phyloP scores from a whole-genome alignment of 2,888 invertebrate species.

The Sarcophaga subvicina region DNA sequence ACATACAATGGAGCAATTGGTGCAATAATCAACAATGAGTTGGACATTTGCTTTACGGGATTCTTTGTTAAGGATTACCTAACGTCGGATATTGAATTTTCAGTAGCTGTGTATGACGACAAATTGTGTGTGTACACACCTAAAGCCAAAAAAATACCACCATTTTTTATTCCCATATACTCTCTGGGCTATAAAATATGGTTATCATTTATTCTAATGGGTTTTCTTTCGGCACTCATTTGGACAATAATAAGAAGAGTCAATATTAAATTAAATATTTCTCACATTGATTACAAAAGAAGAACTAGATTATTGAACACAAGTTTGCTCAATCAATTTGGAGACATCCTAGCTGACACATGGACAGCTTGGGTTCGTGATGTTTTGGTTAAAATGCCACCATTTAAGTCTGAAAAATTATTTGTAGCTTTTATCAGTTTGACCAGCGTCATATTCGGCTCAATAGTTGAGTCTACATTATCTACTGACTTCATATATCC shows the following conservation, averaged over 20 bases:
- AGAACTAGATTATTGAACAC: neutral
- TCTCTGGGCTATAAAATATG: conserved; percentile 79
- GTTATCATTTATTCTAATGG: conserved; percentile 77
- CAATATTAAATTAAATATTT: conserved; percentile 70
- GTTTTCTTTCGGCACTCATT: conserved; percentile 74
- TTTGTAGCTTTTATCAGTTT: conserved; percentile 79
- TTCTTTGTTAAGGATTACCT: conserved; percentile 82
- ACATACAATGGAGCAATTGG: conserved; percentile 81
- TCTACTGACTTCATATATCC: conserved; percentile 81
- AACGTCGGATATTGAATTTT: conserved; percentile 80
- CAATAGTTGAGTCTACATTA: conserved; percentile 81
- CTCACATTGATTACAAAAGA: conserved; percentile 40
- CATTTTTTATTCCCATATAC: conserved; percentile 80
- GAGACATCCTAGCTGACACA: conserved; percentile 77
- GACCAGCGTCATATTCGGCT: conserved; percentile 81
- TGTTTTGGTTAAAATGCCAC: conserved; percentile 77
- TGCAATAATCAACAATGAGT: conserved; percentile 77
- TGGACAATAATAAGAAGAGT: conserved; percentile 75
- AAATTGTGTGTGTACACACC: conserved; percentile 81
- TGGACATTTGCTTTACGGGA: conserved; percentile 81
- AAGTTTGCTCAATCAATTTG: conserved; percentile 61
- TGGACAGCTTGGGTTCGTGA: conserved; percentile 80
- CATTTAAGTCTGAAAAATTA: conserved; percentile 79
- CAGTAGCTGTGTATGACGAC: conserved; percentile 80
- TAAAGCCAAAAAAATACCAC: conserved; percentile 80